Conservation (phyloP, 2,797 vertebrate genomes). For the Neosilurus hyrtlii region DNA sequence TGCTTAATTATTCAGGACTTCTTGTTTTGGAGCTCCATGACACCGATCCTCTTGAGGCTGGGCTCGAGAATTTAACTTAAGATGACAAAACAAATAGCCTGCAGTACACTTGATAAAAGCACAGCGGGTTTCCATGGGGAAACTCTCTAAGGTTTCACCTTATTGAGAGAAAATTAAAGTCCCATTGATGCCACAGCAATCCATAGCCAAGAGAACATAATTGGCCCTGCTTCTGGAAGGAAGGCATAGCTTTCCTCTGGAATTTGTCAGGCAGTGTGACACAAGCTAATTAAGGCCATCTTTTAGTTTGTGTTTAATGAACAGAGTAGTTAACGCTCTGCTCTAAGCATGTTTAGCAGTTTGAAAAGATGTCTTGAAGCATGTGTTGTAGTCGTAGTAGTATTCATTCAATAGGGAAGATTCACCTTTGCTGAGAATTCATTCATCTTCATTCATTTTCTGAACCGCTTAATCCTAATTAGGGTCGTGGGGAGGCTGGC, state of each 20-base stretch:
- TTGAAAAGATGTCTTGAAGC: background rate
- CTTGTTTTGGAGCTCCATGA: constrained; percentile 7
- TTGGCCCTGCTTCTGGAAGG: background rate
- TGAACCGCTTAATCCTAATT: no score
- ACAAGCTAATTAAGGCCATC: constrained; percentile 6
- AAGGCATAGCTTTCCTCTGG: background rate
- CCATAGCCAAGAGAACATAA: constrained; percentile 4
- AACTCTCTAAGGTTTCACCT: background rate
- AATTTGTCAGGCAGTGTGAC: constrained; percentile 13
- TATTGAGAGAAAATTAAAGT: constrained; percentile 23
- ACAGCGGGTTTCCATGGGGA: background rate
- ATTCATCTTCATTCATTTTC: background rate
- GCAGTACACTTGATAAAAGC: background rate
- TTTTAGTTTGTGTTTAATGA: constrained; percentile 5
- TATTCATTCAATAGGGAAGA: background rate
- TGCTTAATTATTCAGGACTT: constrained; percentile 1
- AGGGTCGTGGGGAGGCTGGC: no score
- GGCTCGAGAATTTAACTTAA: constrained; percentile 1
- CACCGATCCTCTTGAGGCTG: background rate
- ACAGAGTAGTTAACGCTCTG: background rate
- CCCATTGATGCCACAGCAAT: background rate
- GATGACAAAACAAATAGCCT: constrained; percentile 24
- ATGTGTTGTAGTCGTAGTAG: background rate
- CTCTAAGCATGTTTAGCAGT: constrained; percentile 8
- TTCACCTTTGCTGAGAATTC: no score